Evolutionary conservation across 2,113 vertebrate genomes (phyloP).

Genomic region (Bufo bufo): DNA sequence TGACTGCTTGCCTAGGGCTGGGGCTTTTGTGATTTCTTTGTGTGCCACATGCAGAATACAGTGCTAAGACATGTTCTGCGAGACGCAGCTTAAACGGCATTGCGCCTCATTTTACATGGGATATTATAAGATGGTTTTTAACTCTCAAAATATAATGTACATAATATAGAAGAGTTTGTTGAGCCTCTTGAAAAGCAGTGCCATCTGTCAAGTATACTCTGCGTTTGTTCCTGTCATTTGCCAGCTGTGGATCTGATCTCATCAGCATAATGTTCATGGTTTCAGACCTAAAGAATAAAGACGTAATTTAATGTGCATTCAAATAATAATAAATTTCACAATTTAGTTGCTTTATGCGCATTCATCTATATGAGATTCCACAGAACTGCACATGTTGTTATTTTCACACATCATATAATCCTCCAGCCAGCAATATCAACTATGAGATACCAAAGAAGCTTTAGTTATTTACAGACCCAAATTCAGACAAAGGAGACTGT

Average conservation of each 20-base stretch:
- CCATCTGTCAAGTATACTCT: conserved; percentile 55
- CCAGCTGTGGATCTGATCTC: conserved; percentile 55
- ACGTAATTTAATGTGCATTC: conserved; percentile 45
- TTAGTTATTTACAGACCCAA: conserved; percentile 11
- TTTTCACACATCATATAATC: conserved; percentile 39
- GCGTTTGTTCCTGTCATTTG: conserved; percentile 52
- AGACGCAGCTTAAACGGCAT: neutral
- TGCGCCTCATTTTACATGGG: neutral
- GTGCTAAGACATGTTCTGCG: neutral
- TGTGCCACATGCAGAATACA: conserved; percentile 31
- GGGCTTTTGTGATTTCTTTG: conserved; percentile 28
- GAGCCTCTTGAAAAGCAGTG: conserved; percentile 46
- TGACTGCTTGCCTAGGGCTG: conserved; percentile 34
- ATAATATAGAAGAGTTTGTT: conserved; percentile 36
- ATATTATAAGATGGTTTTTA: conserved; percentile 14
- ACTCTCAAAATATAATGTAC: conserved; percentile 30
- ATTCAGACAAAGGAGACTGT: neutral
- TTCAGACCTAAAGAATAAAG: conserved; percentile 55
- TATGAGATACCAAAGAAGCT: neutral
- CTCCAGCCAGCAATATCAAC: neutral
- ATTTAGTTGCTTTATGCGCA: conserved; percentile 47
- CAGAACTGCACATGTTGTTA: conserved; percentile 35
- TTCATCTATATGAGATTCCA: conserved; percentile 33
- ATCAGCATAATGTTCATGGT: conserved; percentile 54
- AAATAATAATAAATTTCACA: conserved; percentile 51